Evolutionary conservation across 2,888 invertebrate species (phyloP).

Genomic region (Lepidocyrtoides sp.): DNA sequence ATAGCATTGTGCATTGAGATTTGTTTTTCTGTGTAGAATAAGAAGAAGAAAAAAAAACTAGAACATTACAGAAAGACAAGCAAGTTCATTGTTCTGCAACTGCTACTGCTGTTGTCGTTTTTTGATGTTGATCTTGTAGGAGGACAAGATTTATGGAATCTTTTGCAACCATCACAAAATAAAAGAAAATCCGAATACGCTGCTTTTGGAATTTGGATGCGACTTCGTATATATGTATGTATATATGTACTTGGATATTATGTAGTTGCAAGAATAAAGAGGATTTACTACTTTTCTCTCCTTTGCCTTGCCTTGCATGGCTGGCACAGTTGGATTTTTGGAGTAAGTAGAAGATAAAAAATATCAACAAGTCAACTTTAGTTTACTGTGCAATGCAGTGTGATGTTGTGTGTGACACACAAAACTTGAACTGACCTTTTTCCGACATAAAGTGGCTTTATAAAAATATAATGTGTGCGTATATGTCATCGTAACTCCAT

Average conservation of each 20-base stretch:
- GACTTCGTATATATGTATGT: neutral
- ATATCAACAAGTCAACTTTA: constrained; percentile 47
- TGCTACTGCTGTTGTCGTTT: neutral
- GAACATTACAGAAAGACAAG: constrained; percentile 29
- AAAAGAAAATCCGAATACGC: constrained; percentile 20
- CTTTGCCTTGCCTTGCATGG: neutral
- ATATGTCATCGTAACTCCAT: constrained; percentile 12
- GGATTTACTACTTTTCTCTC: constrained; percentile 25
- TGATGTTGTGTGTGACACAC: neutral
- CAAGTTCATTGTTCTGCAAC: constrained; percentile 31
- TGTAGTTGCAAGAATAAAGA: neutral
- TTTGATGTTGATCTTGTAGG: constrained; percentile 44
- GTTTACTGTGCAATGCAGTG: no score
- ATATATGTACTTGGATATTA: neutral
- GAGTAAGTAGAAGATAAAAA: constrained; percentile 29
- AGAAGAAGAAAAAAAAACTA: neutral
- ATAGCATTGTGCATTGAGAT: constrained; percentile 30
- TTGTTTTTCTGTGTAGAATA: neutral
- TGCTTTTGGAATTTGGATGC: neutral
- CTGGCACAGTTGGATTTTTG: constrained; percentile 36
- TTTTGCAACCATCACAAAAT: constrained; percentile 24
- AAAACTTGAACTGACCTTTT: no score
- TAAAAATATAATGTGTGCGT: constrained; percentile 15
- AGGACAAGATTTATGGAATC: constrained; percentile 40
- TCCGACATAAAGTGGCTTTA: constrained; percentile 15